These are phyloP conservation scores for Tupaia tana DNA, from an alignment of 2,113 vertebrate species.

Conservation along the genomic window DNA sequence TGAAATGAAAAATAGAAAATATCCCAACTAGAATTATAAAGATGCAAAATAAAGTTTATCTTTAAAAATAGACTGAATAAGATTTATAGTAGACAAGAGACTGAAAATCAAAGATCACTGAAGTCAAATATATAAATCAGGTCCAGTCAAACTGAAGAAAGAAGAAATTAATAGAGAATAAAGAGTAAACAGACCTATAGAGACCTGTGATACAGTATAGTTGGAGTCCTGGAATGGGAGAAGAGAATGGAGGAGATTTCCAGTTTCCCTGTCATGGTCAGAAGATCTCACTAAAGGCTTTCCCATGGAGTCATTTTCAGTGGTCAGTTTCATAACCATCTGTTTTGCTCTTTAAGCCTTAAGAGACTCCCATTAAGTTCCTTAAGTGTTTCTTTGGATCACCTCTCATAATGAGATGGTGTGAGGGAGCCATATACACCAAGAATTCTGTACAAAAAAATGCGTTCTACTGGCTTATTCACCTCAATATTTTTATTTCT, in stretches of 20 bases:
- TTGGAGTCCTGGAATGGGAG: not conserved
- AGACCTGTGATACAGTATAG: not conserved
- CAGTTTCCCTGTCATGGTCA: no score
- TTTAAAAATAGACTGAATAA: not conserved
- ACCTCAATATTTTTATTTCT: not conserved
- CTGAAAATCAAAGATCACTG: not conserved
- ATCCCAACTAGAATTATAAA: not conserved
- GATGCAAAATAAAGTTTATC: not conserved
- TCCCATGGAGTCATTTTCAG: not conserved
- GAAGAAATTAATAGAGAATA: not conserved
- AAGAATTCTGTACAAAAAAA: not conserved
- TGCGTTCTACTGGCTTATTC: not conserved
- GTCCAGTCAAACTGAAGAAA: not conserved
- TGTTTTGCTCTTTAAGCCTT: not conserved
- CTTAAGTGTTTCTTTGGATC: not conserved
- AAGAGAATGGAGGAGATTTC: not conserved
- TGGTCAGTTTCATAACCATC: not conserved
- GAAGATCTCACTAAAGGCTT: not conserved
- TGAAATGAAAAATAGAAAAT: conserved; percentile 13
- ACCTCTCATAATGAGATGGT: not conserved
- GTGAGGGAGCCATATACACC: not conserved
- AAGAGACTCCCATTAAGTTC: not conserved
- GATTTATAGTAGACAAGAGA: not conserved
- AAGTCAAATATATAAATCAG: not conserved
- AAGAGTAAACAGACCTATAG: not conserved